Base-by-base conservation (phyloP, 2,113 vertebrate species). In the Campylorhamphus procurvoides region DNA sequence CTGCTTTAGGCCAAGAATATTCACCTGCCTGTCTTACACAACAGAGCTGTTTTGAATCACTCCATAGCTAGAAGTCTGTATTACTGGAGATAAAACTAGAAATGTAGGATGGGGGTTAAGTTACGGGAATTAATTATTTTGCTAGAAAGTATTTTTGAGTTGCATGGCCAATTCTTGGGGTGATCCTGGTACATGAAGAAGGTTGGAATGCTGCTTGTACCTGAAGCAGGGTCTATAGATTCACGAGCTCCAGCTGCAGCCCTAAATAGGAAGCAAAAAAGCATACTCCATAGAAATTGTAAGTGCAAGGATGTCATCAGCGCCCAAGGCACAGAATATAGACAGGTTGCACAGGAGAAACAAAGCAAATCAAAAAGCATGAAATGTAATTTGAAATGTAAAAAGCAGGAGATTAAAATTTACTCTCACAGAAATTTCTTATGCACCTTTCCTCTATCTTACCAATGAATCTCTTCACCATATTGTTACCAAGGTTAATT, bases 1-100 rank as follows among this genome's bases (percentile, higher is more conserved):
- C 16, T 75, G 93, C 85, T 97, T 84, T 39, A 86, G 79, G 85
- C 68, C 67, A 93, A 60, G 79, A 63, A 90, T 79, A 91, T 82
- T 96, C 78, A 80, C 37, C 39, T 58, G 44, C 59, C 33, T 80
- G n/a, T 35, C 63, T 87, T 88, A 85, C 37, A 44, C 39, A 95
- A 80, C 20, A 68, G 40, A 58, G 25, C 12, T 80, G 20, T 62
- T 90, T 64, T 50, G n/a, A 85, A 60, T 82, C 10, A 56, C 28
- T 53, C 33, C 20, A 16, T 6, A 15, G 20, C 35, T 91, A 84
- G 84, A 83, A 33, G 7, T 44, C 15, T 24, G 22, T 9, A 75
- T 72, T 78, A 82, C 46, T 60, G 31, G 11, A 71, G 33, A 55
- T 39, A 74, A 90, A 88, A 55, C 10, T 22, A 87, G 58, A 87